phyloP scores from a whole-genome alignment of 2,113 vertebrate genomes.

The Fulica atra region DNA sequence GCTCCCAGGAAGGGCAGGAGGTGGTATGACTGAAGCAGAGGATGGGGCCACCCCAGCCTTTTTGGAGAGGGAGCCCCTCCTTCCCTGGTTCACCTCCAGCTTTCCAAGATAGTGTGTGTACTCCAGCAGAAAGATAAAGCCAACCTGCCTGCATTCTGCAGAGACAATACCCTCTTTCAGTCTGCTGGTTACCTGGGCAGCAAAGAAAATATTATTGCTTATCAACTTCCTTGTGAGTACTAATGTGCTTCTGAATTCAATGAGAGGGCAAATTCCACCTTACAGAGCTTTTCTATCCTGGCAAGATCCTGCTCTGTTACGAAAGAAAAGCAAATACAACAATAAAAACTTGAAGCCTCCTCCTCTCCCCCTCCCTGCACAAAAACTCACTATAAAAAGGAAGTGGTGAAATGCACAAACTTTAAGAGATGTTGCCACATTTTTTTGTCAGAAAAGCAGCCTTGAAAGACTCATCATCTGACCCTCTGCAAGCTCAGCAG shows the following conservation, averaged over 20 bases:
- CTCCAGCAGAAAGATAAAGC: conserved; percentile 23
- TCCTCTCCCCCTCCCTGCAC: too few species aligned
- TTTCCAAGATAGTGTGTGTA: conserved; percentile 21
- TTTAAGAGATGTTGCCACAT: not conserved
- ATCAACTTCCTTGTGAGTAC: conserved; percentile 61
- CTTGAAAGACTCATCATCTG: not conserved
- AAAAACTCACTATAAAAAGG: not conserved
- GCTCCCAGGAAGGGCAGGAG: not conserved
- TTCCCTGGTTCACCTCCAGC: not conserved
- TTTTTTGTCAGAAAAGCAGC: not conserved
- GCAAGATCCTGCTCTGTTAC: not conserved
- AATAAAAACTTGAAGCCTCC: conserved; percentile 1
- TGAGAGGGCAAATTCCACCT: conserved; percentile 54
- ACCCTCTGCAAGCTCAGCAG: not conserved
- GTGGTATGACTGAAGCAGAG: not conserved
- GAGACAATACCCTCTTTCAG: conserved; percentile 61
- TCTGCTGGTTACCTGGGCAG: conserved; percentile 55
- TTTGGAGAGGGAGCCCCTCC: not conserved
- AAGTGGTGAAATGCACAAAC: not conserved
- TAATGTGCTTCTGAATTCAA: conserved; percentile 41
- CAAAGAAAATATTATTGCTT: conserved; percentile 69
- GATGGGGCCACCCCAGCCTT: not conserved
- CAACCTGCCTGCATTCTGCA: not conserved
- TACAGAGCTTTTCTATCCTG: conserved; percentile 17
- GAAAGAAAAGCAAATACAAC: conserved; percentile 50